These are phyloP conservation scores for Siniperca undulata DNA, from an alignment of 2,797 vertebrate genomes.

Conservation along the genomic window DNA sequence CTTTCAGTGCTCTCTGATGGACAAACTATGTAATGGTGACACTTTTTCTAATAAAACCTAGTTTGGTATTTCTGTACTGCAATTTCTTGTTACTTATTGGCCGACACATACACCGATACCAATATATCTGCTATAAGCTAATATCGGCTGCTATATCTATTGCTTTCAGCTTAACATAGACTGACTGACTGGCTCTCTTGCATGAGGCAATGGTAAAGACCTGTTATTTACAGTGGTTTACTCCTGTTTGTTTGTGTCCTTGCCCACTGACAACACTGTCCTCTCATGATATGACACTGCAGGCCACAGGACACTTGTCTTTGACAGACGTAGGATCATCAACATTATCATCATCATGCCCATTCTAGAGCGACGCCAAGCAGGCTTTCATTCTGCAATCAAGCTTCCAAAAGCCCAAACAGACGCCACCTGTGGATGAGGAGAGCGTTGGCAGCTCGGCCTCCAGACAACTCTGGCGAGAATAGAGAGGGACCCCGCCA, in stretches of 20 bases:
- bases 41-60: not conserved
- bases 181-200: not conserved
- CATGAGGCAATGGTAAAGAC: not conserved
- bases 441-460: constrained; percentile 25
- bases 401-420: constrained; percentile 27
- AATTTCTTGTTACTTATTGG: not conserved
- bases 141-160: not conserved
- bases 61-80: not conserved
- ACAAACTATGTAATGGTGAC: not conserved
- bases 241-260: constrained; percentile 11
- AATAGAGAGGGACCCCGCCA: constrained; percentile 54
- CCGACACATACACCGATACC: not conserved
- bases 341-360: constrained; percentile 27
- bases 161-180: not conserved
- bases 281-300: constrained; percentile 11
- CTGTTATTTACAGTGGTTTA: constrained; percentile 1
- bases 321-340: constrained; percentile 37
- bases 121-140: not conserved
- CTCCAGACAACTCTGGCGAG: constrained; percentile 48
- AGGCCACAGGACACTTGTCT: constrained; percentile 35
- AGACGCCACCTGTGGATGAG: constrained; percentile 56
- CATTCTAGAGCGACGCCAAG: constrained; percentile 12
- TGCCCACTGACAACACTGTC: not conserved
- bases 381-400: constrained; percentile 28
- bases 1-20: not conserved